A percentile compares a stretch with the other conserved stretches of the same genome.
phyloP scores from a whole-genome alignment of 1,140 invertebrate genomes.

The Drosophila nasuta region DNA sequence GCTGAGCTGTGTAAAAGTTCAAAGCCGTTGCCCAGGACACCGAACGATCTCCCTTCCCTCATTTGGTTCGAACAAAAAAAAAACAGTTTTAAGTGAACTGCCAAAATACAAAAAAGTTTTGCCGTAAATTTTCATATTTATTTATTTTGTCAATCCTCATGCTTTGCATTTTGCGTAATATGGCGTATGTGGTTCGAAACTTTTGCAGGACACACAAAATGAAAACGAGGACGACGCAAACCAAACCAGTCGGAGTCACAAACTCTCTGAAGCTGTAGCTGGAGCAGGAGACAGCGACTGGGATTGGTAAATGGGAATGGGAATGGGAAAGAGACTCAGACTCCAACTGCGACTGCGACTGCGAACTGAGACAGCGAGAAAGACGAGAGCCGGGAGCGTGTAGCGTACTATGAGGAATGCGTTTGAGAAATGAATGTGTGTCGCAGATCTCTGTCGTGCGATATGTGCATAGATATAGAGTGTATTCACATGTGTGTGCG shows the following conservation, averaged over 20 bases:
- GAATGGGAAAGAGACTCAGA: too few species aligned
- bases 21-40: conserved; percentile 59
- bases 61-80: background rate
- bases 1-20: conserved; percentile 53
- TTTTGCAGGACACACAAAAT: conserved; percentile 45
- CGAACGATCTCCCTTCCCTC: background rate
- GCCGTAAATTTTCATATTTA: conserved; percentile 83
- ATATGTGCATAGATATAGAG: conserved; percentile 66
- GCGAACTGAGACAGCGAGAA: background rate
- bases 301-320: background rate
- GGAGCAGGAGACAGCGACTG: background rate
- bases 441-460: conserved; percentile 57
- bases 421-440: conserved; percentile 58
- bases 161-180: conserved; percentile 61
- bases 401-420: conserved; percentile 46
- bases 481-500: background rate
- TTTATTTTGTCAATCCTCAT: conserved; percentile 81
- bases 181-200: conserved; percentile 57
- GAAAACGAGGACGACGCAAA: conserved; percentile 12
- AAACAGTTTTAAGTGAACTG: conserved; percentile 57
- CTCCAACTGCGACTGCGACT: background rate
- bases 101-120: conserved; percentile 66
- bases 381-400: conserved; percentile 22
- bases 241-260: background rate
- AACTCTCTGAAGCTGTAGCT: background rate